Evolutionary conservation across 1,140 invertebrate species (phyloP).

Genomic region (Drosophila truncata): DNA sequence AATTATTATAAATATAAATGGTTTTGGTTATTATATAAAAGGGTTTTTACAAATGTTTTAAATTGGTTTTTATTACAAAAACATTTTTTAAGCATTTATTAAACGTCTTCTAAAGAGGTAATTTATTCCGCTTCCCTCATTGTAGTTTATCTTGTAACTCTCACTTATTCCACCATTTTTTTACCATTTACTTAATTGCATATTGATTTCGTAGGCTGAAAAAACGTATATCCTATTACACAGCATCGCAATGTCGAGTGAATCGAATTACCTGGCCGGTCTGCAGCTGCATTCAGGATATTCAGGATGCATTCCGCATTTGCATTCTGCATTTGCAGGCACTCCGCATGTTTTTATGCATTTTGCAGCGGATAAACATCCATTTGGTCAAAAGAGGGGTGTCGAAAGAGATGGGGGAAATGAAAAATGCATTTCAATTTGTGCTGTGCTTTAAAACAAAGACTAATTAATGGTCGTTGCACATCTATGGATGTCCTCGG

Average conservation of each 20-base stretch:
- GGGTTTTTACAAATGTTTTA: no score
- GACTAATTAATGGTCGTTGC: slow-evolving; percentile 70
- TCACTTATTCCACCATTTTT: not conserved
- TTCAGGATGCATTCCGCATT: slow-evolving; percentile 18
- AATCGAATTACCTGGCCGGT: slow-evolving; percentile 19
- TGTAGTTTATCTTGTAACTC: not conserved
- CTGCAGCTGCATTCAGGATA: slow-evolving; percentile 40
- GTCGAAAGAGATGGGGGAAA: slow-evolving; percentile 8
- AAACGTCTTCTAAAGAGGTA: no score
- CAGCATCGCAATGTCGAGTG: slow-evolving; percentile 25
- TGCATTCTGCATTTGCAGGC: slow-evolving; percentile 54
- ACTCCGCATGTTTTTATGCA: slow-evolving; percentile 64
- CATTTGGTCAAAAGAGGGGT: slow-evolving; percentile 21
- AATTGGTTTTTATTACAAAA: no score
- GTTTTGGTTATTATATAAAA: no score
- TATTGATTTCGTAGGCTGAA: not conserved
- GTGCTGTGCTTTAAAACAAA: slow-evolving; percentile 61
- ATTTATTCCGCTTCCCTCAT: no score
- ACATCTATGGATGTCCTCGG: slow-evolving; percentile 18
- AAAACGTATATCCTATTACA: slow-evolving; percentile 15
- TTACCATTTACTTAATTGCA: not conserved
- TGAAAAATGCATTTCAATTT: slow-evolving; percentile 80
- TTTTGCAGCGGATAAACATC: slow-evolving; percentile 68
- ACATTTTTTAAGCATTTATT: no score
- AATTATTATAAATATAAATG: no score